phyloP scores from a whole-genome alignment of 1,140 invertebrate species.

The Rhagoletis zephyria region DNA sequence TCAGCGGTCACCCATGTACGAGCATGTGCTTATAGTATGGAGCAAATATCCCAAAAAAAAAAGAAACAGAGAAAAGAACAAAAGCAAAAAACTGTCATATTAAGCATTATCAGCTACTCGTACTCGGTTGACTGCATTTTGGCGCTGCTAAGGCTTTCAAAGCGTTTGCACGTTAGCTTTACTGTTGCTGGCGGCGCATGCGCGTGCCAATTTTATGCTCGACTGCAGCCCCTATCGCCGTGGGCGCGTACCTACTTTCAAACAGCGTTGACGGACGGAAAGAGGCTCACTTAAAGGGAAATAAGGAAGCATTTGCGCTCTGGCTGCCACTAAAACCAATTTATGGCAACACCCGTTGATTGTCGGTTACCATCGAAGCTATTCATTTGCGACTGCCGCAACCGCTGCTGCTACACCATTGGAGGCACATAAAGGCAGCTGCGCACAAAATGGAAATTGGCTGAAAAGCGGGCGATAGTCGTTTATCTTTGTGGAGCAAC shows the following conservation, averaged over 20 bases:
- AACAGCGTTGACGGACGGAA: not conserved
- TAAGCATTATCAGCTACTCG: constrained; percentile 38
- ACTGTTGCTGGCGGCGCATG: not conserved
- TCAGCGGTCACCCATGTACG: not conserved
- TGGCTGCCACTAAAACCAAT: constrained; percentile 36
- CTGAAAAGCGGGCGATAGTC: constrained; percentile 15
- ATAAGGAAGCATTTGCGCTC: constrained; percentile 25
- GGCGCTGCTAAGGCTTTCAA: not conserved
- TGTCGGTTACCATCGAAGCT: not conserved
- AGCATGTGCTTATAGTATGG: too few species aligned
- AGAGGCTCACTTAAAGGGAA: constrained; percentile 9
- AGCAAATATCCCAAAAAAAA: not conserved
- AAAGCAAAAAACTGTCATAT: constrained; percentile 21
- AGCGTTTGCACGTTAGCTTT: not conserved
- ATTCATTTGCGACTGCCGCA: constrained; percentile 10
- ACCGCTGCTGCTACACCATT: not conserved
- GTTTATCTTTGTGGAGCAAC: constrained; percentile 42
- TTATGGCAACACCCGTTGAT: constrained; percentile 48
- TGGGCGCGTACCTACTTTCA: not conserved
- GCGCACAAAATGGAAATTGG: constrained; percentile 34
- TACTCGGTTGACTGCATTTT: constrained; percentile 10
- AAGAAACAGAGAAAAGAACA: not conserved
- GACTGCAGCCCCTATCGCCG: constrained; percentile 4
- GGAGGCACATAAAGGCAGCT: not conserved
- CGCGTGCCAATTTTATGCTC: constrained; percentile 6